Evolutionary conservation across 2,797 vertebrate species (phyloP), one percentile per base, ranked within the genome.

Genomic region (Gobionotothen gibberifrons): DNA sequence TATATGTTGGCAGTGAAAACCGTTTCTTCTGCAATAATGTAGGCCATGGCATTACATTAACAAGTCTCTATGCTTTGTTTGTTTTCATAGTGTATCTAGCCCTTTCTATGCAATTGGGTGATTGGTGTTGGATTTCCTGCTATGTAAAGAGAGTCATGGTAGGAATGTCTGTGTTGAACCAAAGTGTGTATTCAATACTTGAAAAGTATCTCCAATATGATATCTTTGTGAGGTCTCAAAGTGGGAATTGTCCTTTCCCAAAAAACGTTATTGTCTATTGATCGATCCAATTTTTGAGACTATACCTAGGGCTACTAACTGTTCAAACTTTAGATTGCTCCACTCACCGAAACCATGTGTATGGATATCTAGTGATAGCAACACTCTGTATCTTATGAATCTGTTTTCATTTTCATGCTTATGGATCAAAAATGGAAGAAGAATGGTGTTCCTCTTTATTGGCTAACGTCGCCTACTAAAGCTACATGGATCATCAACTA

Each of bases 61-160:
- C 91, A 91, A 82, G 82, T 88, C 73, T 81, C 51, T n/a, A 32
- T 51, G 69, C 86, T 82, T 85, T 94, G 91, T 93, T 94, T 94
- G 89, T 93, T 94, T 94, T 93, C 74, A 84, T 85, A 83, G 83
- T 62, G 84, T 90, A 88, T 93, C 89, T 79, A 70, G 70, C 86
- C 87, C 91, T 91, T 87, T 80, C 87, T 88, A 84, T 72, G 56
- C 88, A 84, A 88, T 92, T 85, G 89, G 90, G 87, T 88, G 87
- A 93, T 87, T 81, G 68, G 88, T 84, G 73, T 93, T 87, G 80
- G 75, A 87, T 92, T 94, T 93, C 94, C 90, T 86, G 88, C 85
- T 58, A 62, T 79, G 89, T 87, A 87, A 91, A 87, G 87, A 84
- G 88, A 93, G 76, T 69, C 76, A 57, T 44, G 71, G 36, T 46